These are phyloP conservation scores for Linhomoeus sp. DNA, from an alignment of 2,888 invertebrate genomes.

Conservation along the genomic window DNA sequence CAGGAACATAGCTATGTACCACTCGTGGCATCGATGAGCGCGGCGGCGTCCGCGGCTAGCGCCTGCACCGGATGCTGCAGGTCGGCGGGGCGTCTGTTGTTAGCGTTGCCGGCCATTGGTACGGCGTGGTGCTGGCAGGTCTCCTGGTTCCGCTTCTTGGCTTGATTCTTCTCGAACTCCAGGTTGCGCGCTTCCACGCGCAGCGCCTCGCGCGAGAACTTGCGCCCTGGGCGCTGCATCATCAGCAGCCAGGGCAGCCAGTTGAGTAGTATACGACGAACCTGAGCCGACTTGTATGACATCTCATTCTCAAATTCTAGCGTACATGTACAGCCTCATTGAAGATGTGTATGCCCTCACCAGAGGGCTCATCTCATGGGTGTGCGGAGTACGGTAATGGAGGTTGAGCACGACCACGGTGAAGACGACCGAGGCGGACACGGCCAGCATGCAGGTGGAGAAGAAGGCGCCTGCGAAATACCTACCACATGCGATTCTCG, in stretches of 20 bases:
- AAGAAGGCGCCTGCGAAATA: slow-evolving; percentile 17
- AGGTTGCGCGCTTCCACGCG: too few species aligned
- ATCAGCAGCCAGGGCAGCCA: slow-evolving; percentile 25
- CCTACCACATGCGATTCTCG: not conserved
- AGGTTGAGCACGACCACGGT: slow-evolving; percentile 24
- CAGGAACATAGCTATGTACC: too few species aligned
- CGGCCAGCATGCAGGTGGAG: slow-evolving; percentile 14
- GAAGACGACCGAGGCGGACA: slow-evolving; percentile 16
- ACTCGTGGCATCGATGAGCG: too few species aligned
- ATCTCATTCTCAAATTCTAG: not conserved
- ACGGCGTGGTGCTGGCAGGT: too few species aligned
- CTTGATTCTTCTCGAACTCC: too few species aligned
- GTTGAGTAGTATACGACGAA: slow-evolving; percentile 18
- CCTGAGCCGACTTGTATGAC: not conserved
- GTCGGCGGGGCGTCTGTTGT: too few species aligned
- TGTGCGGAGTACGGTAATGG: slow-evolving; percentile 16
- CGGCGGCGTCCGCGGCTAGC: too few species aligned
- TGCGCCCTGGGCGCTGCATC: slow-evolving; percentile 22
- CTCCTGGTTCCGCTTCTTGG: too few species aligned
- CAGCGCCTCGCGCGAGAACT: slow-evolving; percentile 5
- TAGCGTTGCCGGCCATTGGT: too few species aligned
- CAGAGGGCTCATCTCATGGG: slow-evolving; percentile 22
- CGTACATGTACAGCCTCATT: too few species aligned
- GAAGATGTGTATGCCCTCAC: too few species aligned
- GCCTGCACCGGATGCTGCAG: too few species aligned